These are phyloP conservation scores for Callipepla californica DNA, from an alignment of 2,113 vertebrate species.

Conservation along the genomic window DNA sequence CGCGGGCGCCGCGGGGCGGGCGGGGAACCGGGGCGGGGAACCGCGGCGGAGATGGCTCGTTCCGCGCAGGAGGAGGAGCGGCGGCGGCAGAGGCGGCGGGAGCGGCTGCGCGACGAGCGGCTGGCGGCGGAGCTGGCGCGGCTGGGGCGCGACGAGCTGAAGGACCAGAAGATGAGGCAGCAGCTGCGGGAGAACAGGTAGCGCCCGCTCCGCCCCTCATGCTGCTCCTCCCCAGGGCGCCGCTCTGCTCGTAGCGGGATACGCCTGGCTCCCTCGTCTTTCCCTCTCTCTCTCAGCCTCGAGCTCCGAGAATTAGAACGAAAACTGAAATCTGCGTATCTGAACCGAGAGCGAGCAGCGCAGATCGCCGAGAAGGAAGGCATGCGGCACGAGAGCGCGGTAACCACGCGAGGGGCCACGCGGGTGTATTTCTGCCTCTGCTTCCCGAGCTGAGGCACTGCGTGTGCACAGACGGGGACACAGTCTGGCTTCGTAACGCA, in stretches of 20 bases:
- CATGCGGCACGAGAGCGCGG: slow-evolving; percentile 83
- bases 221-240: too few relatives aligned
- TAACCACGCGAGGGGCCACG: slow-evolving; percentile 55
- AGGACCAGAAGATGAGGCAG: slow-evolving; percentile 90
- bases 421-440: too few relatives aligned
- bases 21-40: too few relatives aligned
- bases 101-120: slow-evolving; percentile 85
- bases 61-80: slow-evolving; percentile 82
- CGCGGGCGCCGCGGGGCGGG: too few relatives aligned
- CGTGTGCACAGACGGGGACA: too few relatives aligned
- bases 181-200: slow-evolving; percentile 90
- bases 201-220: too few relatives aligned
- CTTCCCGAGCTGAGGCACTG: neutral
- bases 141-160: slow-evolving; percentile 78
- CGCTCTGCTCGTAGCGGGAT: neutral
- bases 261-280: neutral
- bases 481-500: neutral
- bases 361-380: slow-evolving; percentile 91
- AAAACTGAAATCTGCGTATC: slow-evolving; percentile 88
- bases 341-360: slow-evolving; percentile 90
- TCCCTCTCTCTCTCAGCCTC: slow-evolving; percentile 62
- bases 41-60: fast-evolving
- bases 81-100: slow-evolving; percentile 56
- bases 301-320: slow-evolving; percentile 91
- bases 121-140: slow-evolving; percentile 85